Conservation (phyloP, 2,888 invertebrate genomes). For the Heteropelma amictum region DNA sequence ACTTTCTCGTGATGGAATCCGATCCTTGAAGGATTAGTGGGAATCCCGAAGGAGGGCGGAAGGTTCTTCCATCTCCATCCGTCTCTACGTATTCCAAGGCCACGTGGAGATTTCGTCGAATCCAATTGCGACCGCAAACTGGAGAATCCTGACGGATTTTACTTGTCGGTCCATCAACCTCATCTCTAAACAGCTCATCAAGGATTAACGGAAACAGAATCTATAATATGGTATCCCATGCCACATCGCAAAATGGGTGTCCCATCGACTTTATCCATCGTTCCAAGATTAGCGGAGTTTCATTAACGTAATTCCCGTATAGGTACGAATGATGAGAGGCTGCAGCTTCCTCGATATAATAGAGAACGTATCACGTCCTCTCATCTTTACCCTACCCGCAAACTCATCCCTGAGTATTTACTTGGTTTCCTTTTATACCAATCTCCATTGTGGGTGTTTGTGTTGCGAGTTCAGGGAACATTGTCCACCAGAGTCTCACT, state of each 20-base stretch:
- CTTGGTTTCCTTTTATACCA: slow-evolving; percentile 73
- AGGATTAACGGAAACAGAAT: neutral
- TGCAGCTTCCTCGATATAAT: slow-evolving; percentile 36
- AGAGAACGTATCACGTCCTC: slow-evolving; percentile 33
- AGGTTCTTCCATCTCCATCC: too few species aligned
- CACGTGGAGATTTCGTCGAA: too few species aligned
- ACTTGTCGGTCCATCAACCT: neutral
- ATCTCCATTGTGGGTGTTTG: slow-evolving; percentile 71
- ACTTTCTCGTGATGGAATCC: too few species aligned
- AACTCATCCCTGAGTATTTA: slow-evolving; percentile 63
- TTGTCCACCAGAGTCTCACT: slow-evolving; percentile 52
- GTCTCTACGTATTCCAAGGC: too few species aligned
- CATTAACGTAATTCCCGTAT: slow-evolving; percentile 71
- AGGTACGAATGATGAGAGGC: too few species aligned
- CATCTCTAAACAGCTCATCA: neutral
- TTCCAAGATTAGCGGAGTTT: slow-evolving; percentile 68
- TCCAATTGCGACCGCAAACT: too few species aligned
- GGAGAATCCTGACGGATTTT: too few species aligned
- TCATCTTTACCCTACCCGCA: neutral
- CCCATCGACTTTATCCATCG: slow-evolving; percentile 61
- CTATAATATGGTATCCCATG: neutral
- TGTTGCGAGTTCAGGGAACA: slow-evolving; percentile 55
- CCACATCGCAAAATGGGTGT: neutral
- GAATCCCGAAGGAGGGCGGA: too few species aligned
- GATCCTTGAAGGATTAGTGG: too few species aligned